Conservation (phyloP, 2,797 vertebrate species). For the Todus mexicanus region DNA sequence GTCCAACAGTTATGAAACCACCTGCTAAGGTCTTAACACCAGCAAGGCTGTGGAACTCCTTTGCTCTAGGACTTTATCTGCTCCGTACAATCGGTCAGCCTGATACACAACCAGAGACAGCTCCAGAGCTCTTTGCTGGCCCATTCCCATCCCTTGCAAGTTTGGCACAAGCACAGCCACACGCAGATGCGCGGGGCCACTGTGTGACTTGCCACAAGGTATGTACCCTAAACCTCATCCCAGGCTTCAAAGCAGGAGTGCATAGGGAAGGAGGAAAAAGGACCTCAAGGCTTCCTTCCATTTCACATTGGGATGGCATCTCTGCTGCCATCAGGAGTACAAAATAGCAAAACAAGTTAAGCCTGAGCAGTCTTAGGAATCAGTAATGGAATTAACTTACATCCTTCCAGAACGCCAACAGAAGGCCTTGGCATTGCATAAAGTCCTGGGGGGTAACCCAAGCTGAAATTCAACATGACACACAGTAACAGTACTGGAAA, state of each 20-base stretch:
- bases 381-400: neutral
- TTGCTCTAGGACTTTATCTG: neutral
- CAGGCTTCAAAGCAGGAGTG: neutral
- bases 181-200: neutral
- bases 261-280: neutral
- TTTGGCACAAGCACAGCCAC: neutral
- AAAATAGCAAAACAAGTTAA: neutral
- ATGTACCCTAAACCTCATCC: accelerated
- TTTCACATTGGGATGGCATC: neutral
- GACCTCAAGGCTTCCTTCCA: neutral
- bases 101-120: neutral
- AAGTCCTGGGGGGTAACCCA: neutral
- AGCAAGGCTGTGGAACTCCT: neutral
- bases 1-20: neutral
- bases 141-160: too few relatives aligned
- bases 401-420: neutral
- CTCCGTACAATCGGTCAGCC: neutral
- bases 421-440: neutral
- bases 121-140: neutral
- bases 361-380: neutral
- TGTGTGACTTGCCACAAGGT: accelerated
- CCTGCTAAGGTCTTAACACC: neutral
- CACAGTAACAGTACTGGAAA: neutral
- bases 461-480: neutral
- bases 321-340: neutral